phyloP scores from a whole-genome alignment of 2,113 vertebrate genomes.

The human (Homo sapiens) region GRCh38 chr5:129087501-129088000 shows the following conservation, averaged over 20 bases:
- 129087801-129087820: background rate
- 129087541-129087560: background rate
- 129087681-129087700: background rate
- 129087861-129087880: background rate
- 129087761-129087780: background rate
- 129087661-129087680: background rate
- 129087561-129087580: background rate
- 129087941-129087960: background rate
- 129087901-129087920: background rate
- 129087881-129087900: background rate
- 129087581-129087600: background rate
- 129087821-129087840: background rate
- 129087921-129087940: background rate
- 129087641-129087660: background rate
- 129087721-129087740: background rate
- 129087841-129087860: background rate
- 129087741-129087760: background rate
- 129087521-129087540: background rate
- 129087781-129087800: background rate
- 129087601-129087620: background rate
- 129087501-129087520: background rate
- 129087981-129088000: constrained; percentile 1
- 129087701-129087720: background rate
- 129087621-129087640: background rate
- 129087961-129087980: background rate